These are phyloP conservation scores for Napeogenes inachia DNA, from an alignment of 2,888 invertebrate genomes.

Conservation along the genomic window DNA sequence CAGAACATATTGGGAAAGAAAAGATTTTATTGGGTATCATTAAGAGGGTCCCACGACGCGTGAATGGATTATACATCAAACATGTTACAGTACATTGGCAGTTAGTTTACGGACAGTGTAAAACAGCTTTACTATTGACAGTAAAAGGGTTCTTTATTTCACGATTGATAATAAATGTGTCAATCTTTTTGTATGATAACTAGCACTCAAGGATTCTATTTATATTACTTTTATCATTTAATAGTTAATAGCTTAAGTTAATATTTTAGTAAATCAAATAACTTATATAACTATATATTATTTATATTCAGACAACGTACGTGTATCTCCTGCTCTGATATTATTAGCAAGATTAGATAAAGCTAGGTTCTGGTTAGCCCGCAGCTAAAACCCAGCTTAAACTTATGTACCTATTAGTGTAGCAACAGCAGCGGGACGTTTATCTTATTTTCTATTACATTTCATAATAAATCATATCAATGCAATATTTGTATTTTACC, in stretches of 20 bases:
- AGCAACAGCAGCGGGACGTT: constrained; percentile 4
- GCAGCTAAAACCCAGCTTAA: constrained; percentile 5
- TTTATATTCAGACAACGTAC: background rate
- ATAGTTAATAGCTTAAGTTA: background rate
- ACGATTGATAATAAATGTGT: background rate
- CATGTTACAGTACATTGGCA: constrained; percentile 51
- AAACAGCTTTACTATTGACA: constrained; percentile 69
- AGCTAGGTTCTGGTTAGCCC: constrained; percentile 7
- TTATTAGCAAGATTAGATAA: constrained; percentile 8
- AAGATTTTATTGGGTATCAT: constrained; percentile 44
- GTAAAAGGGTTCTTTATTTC: constrained; percentile 38
- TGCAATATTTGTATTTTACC: background rate
- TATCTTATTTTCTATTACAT: background rate
- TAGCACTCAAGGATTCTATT: too few relatives aligned
- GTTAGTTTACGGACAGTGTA: constrained; percentile 62
- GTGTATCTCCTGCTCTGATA: constrained; percentile 6
- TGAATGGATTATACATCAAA: constrained; percentile 50
- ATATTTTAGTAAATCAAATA: background rate
- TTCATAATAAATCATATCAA: background rate
- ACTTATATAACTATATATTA: background rate
- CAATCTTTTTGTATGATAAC: background rate
- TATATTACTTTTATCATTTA: too few relatives aligned
- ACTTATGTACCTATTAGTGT: constrained; percentile 5
- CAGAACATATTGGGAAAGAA: constrained; percentile 36
- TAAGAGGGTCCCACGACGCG: constrained; percentile 41